Percentiles rank a stretch among this genome's conserved stretches.
Evolutionary conservation across 2,113 vertebrate genomes (phyloP).

Genomic region (Perca flavescens): DNA sequence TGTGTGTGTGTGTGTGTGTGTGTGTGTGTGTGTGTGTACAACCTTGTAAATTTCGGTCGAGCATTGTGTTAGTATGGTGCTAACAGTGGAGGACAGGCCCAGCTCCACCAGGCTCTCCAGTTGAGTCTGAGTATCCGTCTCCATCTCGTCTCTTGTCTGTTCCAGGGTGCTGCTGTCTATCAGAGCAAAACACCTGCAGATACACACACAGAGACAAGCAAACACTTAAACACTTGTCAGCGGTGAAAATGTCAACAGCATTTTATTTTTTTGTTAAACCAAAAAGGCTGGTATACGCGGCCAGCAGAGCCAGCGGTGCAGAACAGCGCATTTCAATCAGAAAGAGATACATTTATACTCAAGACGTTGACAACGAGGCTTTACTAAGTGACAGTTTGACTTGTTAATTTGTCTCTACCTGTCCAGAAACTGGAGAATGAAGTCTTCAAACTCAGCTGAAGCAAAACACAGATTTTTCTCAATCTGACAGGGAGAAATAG

Average conservation of each 20-base stretch:
- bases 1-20: slow-evolving; percentile 6
- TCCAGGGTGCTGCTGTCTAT: slow-evolving; percentile 97
- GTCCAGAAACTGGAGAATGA: slow-evolving; percentile 98
- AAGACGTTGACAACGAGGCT: slow-evolving; percentile 42
- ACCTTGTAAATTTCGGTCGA: slow-evolving; percentile 97
- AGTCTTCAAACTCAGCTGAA: slow-evolving; percentile 97
- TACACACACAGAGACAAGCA: slow-evolving; percentile 16
- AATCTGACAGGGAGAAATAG: slow-evolving; percentile 80
- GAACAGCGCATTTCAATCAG: slow-evolving; percentile 54
- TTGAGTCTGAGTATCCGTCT: slow-evolving; percentile 98
- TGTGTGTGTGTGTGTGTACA: slow-evolving; percentile 1
- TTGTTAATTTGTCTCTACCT: slow-evolving; percentile 84
- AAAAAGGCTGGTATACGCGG: slow-evolving; percentile 21
- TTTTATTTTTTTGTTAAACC: neutral
- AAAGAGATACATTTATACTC: slow-evolving; percentile 26
- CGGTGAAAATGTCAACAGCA: slow-evolving; percentile 48
- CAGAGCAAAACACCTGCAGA: slow-evolving; percentile 93
- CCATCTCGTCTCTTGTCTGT: slow-evolving; percentile 96
- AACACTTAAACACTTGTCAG: slow-evolving; percentile 48
- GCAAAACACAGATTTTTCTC: slow-evolving; percentile 96
- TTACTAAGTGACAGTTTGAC: slow-evolving; percentile 56
- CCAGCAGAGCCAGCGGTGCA: slow-evolving; percentile 25
- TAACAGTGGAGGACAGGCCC: slow-evolving; percentile 96
- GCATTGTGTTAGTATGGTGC: slow-evolving; percentile 96
- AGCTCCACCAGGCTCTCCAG: slow-evolving; percentile 97